Base-by-base conservation (phyloP, 2,888 invertebrate genomes). In the Cinara cedri region DNA sequence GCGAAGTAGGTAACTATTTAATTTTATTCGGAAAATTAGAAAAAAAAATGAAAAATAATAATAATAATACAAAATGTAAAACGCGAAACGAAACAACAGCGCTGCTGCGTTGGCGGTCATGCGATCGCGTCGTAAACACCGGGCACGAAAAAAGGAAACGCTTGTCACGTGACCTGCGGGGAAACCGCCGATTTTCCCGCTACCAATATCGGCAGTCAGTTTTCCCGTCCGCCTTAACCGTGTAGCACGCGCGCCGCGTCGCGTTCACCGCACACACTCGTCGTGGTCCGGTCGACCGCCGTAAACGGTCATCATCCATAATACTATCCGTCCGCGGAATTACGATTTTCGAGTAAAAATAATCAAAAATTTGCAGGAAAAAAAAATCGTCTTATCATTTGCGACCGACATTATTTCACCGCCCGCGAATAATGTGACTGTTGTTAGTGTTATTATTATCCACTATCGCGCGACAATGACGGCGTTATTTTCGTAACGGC, bases 101-200 rank as follows among this genome's bases (percentile, higher is more conserved):
- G 16, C n/a, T 4, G 44, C 19, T 1, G 13, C 19, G 42, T 26
- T 9, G 19, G 62, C 16, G 62, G 72, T 74, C 72, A 74, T 74
- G 72, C 72, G 34, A 74, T 74, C 62, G 62, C 11, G 72, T 74
- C 72, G 62, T 74, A 63, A 74, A 63, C 62, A 10, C 19, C 21
- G 72, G 62, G 21, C 10, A 44, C 42, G 24, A 26, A 26, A 49
- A 34, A 49, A 72, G 46, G 16, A 62, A 62, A 63, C 72, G 72
- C 34, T 74, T 76, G 76, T 76, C 66, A 68, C 76, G 66, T 76
- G 76, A 76, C 66, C 68, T 66, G 51, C 65, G 44, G 75, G 75
- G 44, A 65, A 54, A 75, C 26, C 76, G 63, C 42, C 57, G 66
- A 74, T 74, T 74, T 74, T 63, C 72, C 68, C 68, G 76, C 34